Percentiles rank a stretch among this genome's conserved stretches.
Evolutionary conservation across 2,888 invertebrate genomes (phyloP).

Genomic region (Tyria jacobaeae): DNA sequence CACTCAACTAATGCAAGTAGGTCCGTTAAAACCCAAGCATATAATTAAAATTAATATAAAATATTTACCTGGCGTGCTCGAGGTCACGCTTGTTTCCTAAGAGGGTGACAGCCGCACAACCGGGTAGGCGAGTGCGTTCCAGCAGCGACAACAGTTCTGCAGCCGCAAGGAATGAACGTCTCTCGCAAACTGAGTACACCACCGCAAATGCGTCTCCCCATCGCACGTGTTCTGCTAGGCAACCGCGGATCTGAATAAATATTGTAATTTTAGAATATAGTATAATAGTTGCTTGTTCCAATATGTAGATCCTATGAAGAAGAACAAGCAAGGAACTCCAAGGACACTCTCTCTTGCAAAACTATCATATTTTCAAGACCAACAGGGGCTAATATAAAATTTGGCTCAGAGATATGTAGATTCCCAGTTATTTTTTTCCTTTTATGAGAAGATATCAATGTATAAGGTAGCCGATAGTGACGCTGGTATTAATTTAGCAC

Average conservation of each 20-base stretch:
- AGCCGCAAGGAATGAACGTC: constrained; percentile 87
- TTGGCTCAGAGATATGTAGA: too few species aligned
- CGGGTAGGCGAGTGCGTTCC: constrained; percentile 90
- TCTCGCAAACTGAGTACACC: constrained; percentile 90
- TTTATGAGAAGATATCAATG: too few species aligned
- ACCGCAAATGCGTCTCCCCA: constrained; percentile 95
- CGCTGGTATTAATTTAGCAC: too few species aligned
- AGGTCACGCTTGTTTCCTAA: constrained; percentile 94
- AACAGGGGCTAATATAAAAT: too few species aligned
- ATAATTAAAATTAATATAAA: background rate
- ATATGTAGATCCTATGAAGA: too few species aligned
- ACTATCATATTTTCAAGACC: too few species aligned
- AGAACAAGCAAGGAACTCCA: too few species aligned
- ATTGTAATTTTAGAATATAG: constrained; percentile 11
- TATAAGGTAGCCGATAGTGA: too few species aligned
- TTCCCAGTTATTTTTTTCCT: too few species aligned
- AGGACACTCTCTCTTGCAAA: too few species aligned
- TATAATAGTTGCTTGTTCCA: too few species aligned
- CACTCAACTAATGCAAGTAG: background rate
- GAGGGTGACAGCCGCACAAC: constrained; percentile 91
- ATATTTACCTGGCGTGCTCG: constrained; percentile 90
- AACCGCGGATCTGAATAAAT: constrained; percentile 88
- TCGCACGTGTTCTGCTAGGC: constrained; percentile 91
- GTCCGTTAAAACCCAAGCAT: background rate
- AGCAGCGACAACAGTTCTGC: constrained; percentile 90